Evolutionary conservation across 2,113 vertebrate genomes (phyloP), one percentile per base, ranked within the genome.

Genomic region (Fregata magnificens): DNA sequence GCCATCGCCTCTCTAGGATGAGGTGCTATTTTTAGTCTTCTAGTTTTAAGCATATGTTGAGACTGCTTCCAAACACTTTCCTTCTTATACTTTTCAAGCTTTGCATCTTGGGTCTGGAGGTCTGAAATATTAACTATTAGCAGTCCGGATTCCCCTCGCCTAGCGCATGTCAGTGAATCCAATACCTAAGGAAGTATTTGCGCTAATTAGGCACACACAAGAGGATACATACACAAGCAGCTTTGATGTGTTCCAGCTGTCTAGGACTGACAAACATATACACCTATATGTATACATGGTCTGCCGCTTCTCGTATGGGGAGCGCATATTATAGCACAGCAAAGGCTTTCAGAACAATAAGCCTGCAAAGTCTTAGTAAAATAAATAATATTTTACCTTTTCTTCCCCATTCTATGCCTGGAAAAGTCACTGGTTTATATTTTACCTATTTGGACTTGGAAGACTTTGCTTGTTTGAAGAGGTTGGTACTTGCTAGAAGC

Each of bases 141-240:
- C 53, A 65, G 53, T 44, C 40, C 0, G 0, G 25, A 65, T 76
- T 82, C 40, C 63, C 34, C 58, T 69, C 0, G 0, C 56, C 40
- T 62, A 61, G 49, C 36, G 81, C 8, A 4, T 10, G 6, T 26
- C 52, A 67, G 29, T 58, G 56, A 82, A 70, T 58, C 67, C 52
- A 62, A 31, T 78, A 59, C 13, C 42, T 70, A 36, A 52, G 69
- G 78, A 86, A 72, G 16, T 24, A 15, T 74, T 86, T 77, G 70
- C 45, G 49, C 36, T 82, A 28, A 31, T 88, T 74, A 70, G 56
- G 36, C 29, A 71, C 36, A 25, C 22, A 22, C 31, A 77, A 55
- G 34, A 62, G 28, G 13, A 71, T 40, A 71, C 5, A 21, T 18
- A 69, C 10, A 28, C 29, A 87, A 88, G 49, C 32, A 74, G 36